phyloP scores from a whole-genome alignment of 30 jellyfish, hydroid and myxozoan genomes.

The Turritopsis dohrnii region DNA sequence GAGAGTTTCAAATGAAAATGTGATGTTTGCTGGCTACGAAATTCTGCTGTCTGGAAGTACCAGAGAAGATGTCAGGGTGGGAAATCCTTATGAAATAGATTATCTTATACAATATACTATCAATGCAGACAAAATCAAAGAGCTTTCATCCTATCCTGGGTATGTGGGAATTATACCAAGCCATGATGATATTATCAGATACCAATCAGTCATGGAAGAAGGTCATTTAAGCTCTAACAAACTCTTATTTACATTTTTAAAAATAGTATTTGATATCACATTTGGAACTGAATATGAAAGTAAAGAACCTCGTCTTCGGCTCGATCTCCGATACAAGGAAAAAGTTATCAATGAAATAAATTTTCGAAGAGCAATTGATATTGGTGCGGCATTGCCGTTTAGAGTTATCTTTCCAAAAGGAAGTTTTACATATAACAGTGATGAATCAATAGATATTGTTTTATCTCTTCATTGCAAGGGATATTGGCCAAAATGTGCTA shows the following conservation, averaged over 20 bases:
- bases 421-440: neutral
- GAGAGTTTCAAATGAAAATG: neutral
- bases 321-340: neutral
- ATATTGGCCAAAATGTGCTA: conserved; percentile 13
- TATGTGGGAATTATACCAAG: neutral
- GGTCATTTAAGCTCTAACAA: conserved; percentile 11
- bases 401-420: neutral
- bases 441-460: conserved; percentile 9
- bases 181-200: neutral
- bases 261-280: neutral
- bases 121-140: too few relatives aligned
- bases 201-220: neutral
- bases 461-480: conserved; percentile 1
- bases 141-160: too few relatives aligned
- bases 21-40: conserved; percentile 4
- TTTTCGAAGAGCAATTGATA: neutral
- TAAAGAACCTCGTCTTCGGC: neutral
- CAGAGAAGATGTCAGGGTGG: neutral
- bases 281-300: neutral
- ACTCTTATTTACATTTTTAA: neutral
- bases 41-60: conserved; percentile 12
- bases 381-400: conserved; percentile 22
- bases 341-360: neutral
- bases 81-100: too few relatives aligned
- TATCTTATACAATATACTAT: too few relatives aligned